Conservation (phyloP, 2,888 invertebrate species). For the Prostheceraeus crozeri region DNA sequence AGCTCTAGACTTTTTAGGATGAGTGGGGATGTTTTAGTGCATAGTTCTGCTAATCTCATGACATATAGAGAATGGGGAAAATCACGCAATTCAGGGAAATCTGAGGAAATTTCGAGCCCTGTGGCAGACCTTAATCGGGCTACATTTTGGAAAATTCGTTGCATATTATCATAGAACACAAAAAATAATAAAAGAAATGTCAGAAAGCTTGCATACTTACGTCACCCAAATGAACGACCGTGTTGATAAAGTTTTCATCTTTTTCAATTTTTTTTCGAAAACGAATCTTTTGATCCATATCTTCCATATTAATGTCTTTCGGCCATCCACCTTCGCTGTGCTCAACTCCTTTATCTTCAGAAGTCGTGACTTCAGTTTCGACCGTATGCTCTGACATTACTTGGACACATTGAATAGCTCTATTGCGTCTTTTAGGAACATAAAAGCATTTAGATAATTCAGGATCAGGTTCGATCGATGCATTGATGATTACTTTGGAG, state of each 20-base stretch:
- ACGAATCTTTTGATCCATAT: conserved; percentile 71
- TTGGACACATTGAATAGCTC: conserved; percentile 56
- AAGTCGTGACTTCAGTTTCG: conserved; percentile 67
- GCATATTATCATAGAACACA: no score
- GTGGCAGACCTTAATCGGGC: no score
- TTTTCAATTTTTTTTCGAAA: conserved; percentile 84
- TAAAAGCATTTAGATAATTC: conserved; percentile 45
- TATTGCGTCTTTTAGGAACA: conserved; percentile 56
- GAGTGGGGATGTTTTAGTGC: no score
- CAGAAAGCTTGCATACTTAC: no score
- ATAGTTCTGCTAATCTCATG: no score
- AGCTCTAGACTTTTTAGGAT: no score
- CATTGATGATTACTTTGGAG: conserved; percentile 55
- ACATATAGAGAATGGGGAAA: no score
- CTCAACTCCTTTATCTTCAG: conserved; percentile 68
- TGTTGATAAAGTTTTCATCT: conserved; percentile 74
- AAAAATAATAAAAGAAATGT: no score
- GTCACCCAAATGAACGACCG: conserved; percentile 68
- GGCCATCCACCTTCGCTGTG: conserved; percentile 94
- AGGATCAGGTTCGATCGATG: conserved; percentile 57
- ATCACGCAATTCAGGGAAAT: no score
- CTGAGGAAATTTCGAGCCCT: no score
- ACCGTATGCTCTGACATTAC: conserved; percentile 59
- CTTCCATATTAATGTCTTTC: conserved; percentile 72
- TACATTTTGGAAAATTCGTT: no score